Percentiles rank a stretch among this genome's conserved stretches.
Evolutionary conservation across 1,140 invertebrate species (phyloP).

Genomic region (Listronotus bonariensis): DNA sequence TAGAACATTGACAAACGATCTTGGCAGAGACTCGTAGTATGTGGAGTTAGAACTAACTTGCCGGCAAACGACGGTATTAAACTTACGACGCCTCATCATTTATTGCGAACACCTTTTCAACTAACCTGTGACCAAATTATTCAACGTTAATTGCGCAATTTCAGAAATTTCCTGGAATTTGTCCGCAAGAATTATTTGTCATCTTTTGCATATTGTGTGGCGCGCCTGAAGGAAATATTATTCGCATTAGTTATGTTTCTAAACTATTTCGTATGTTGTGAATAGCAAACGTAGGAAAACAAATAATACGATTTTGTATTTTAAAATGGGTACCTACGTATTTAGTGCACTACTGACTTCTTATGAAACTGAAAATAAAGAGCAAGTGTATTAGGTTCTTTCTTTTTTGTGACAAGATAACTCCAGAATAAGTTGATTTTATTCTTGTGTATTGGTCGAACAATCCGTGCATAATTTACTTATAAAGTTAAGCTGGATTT

Average conservation of each 20-base stretch:
- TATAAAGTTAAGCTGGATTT: too few species aligned
- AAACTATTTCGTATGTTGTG: too few species aligned
- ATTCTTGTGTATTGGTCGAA: too few species aligned
- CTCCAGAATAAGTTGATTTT: too few species aligned
- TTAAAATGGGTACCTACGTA: too few species aligned
- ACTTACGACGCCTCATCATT: slow-evolving; percentile 25
- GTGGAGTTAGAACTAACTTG: slow-evolving; percentile 19
- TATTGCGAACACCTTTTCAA: slow-evolving; percentile 29
- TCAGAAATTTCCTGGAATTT: slow-evolving; percentile 15
- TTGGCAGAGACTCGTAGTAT: slow-evolving; percentile 20
- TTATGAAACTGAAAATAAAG: too few species aligned
- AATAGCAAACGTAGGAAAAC: too few species aligned
- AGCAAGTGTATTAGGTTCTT: too few species aligned
- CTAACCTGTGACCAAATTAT: slow-evolving; percentile 25
- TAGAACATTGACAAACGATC: slow-evolving; percentile 28
- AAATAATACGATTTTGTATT: too few species aligned
- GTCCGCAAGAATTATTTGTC: slow-evolving; percentile 3
- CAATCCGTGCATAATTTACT: too few species aligned
- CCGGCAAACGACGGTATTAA: slow-evolving; percentile 32
- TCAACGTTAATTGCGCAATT: slow-evolving; percentile 23
- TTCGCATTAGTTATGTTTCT: not conserved
- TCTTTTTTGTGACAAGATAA: too few species aligned
- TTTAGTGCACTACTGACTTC: too few species aligned
- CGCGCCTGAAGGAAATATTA: not conserved
- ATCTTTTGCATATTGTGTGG: not conserved